Percentiles rank a stretch among this genome's conserved stretches.
phyloP scores from a whole-genome alignment of 2,113 vertebrate genomes.

The Rissa tridactyla region DNA sequence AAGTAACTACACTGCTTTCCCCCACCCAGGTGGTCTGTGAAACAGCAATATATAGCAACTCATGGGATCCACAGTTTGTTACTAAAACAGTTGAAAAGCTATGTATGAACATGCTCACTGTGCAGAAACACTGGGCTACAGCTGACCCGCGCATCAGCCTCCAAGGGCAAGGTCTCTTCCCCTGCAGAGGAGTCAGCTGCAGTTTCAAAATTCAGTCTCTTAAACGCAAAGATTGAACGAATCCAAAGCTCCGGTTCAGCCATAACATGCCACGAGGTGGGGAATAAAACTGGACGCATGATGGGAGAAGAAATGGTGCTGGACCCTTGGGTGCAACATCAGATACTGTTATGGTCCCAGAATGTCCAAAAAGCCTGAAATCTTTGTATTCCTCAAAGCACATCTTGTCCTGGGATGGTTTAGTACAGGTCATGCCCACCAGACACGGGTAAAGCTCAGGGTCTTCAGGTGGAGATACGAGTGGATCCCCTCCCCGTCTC shows the following conservation, averaged over 20 bases:
- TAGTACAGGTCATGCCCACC: background rate
- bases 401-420: background rate
- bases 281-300: background rate
- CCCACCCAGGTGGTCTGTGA: background rate
- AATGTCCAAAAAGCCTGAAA: background rate
- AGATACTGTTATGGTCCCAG: background rate
- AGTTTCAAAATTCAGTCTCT: background rate
- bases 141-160: no score
- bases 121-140: background rate
- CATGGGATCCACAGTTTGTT: background rate
- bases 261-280: fast-evolving
- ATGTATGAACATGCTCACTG: background rate
- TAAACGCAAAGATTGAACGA: background rate
- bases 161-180: background rate
- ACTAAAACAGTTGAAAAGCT: background rate
- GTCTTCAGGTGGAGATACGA: background rate
- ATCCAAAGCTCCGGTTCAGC: background rate
- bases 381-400: background rate
- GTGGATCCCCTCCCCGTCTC: background rate
- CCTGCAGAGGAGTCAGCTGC: background rate
- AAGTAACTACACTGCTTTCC: background rate
- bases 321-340: background rate
- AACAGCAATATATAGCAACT: background rate
- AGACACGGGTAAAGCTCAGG: background rate
- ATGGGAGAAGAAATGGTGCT: background rate